Conservation (phyloP, 1,140 invertebrate species). For the Camponotus pennsylvanicus region DNA sequence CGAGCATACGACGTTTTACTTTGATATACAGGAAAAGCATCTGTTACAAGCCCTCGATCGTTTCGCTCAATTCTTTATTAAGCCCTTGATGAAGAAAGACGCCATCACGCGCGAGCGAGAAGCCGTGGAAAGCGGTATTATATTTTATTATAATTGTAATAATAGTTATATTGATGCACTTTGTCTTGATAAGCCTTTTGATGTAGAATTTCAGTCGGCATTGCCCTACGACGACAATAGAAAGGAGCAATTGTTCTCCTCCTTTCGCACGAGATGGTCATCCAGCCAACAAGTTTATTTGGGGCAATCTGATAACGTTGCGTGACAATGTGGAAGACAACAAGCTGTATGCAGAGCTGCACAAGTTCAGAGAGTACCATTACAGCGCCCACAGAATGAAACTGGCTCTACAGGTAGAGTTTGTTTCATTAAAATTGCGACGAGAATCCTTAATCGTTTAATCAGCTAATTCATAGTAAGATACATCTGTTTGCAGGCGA, state of each 20-base stretch:
- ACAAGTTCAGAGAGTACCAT: slow-evolving; percentile 93
- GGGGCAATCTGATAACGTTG: slow-evolving; percentile 94
- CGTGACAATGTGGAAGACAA: slow-evolving; percentile 90
- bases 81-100: slow-evolving; percentile 94
- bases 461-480: neutral
- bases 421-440: neutral
- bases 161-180: neutral
- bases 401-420: slow-evolving; percentile 90
- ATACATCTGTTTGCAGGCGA: slow-evolving; percentile 86
- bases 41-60: slow-evolving; percentile 92
- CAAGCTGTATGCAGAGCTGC: slow-evolving; percentile 88
- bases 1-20: slow-evolving; percentile 95
- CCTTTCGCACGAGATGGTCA: slow-evolving; percentile 89
- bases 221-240: slow-evolving; percentile 89
- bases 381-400: slow-evolving; percentile 97
- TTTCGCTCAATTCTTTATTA: slow-evolving; percentile 96
- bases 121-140: slow-evolving; percentile 94
- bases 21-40: slow-evolving; percentile 94
- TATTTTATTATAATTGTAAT: neutral
- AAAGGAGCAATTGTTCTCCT: slow-evolving; percentile 91
- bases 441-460: neutral
- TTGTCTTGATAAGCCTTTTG: neutral
- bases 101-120: slow-evolving; percentile 96
- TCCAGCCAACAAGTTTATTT: slow-evolving; percentile 93
- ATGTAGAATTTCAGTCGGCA: slow-evolving; percentile 91